Base-by-base conservation (phyloP, 2,888 invertebrate species). In the Euclidia mi region DNA sequence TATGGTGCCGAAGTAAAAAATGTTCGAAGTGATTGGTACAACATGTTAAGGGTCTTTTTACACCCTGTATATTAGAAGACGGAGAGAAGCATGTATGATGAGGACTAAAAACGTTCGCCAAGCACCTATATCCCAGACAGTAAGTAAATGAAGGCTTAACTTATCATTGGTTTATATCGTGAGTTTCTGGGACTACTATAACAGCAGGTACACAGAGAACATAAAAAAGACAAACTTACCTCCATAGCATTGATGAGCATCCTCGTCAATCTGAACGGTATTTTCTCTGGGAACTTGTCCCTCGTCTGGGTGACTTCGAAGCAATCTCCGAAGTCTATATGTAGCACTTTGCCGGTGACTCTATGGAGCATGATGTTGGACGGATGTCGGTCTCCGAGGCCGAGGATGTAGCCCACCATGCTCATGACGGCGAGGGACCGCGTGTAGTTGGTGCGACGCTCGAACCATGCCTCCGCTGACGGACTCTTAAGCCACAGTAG, bases 181-280 rank as follows among this genome's bases (percentile, higher is more conserved):
- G n/a, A n/a, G n/a, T n/a, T n/a, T n/a, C n/a, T n/a, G n/a, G n/a
- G n/a, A n/a, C n/a, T n/a, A n/a, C n/a, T n/a, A n/a, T n/a, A n/a
- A n/a, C n/a, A n/a, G n/a, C n/a, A n/a, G n/a, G n/a, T n/a, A n/a
- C n/a, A n/a, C n/a, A n/a, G n/a, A n/a, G n/a, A n/a, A n/a, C n/a
- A n/a, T 14, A 14, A 35, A 14, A 10, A 14, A 15, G 7, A 9
- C 1, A 1, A 4, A 49, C 79, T 73, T 60, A 90, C 90, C 95
- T 99, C 99, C 99, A 99, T 99, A 4, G 99, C 99, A 89, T 98
- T 99, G 52, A 99, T 98, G 11, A 99, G 94, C 99, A 99, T 99
- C 65, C 99, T 95, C 0, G 99, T 99, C 59, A 99, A 92, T 15
- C 98, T 95, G 95, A 99, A 99, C 0, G 99, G 99, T 74, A 99